Conservation (phyloP, 2,113 vertebrate species). For the Podarcis raffonei region DNA sequence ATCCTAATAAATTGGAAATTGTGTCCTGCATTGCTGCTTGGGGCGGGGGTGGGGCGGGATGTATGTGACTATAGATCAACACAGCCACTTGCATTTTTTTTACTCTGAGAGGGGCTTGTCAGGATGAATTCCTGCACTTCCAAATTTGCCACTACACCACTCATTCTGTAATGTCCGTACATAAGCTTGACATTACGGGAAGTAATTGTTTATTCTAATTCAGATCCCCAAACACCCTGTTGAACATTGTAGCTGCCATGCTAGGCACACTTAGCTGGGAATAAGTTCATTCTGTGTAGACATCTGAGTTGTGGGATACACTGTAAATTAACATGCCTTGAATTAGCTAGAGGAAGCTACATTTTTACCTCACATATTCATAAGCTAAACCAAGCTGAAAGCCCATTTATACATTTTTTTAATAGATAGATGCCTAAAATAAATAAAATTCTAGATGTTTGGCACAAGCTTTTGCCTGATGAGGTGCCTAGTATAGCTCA, state of each 20-base stretch:
- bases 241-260: neutral
- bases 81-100: too few relatives aligned
- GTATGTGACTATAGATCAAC: too few relatives aligned
- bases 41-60: too few relatives aligned
- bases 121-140: too few relatives aligned
- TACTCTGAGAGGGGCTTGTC: too few relatives aligned
- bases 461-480: neutral
- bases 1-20: too few relatives aligned
- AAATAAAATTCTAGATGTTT: neutral
- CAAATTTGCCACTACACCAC: too few relatives aligned
- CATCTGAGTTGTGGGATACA: neutral
- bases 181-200: constrained; percentile 3
- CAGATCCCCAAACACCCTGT: neutral
- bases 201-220: neutral
- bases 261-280: too few relatives aligned
- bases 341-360: neutral
- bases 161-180: too few relatives aligned
- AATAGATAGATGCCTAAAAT: too few relatives aligned
- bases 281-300: neutral
- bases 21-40: too few relatives aligned
- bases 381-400: neutral
- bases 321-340: neutral
- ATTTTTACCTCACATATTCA: neutral
- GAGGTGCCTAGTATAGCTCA: neutral
- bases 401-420: neutral